Conservation (phyloP, 2,113 vertebrate genomes). For the Cololabis saira region DNA sequence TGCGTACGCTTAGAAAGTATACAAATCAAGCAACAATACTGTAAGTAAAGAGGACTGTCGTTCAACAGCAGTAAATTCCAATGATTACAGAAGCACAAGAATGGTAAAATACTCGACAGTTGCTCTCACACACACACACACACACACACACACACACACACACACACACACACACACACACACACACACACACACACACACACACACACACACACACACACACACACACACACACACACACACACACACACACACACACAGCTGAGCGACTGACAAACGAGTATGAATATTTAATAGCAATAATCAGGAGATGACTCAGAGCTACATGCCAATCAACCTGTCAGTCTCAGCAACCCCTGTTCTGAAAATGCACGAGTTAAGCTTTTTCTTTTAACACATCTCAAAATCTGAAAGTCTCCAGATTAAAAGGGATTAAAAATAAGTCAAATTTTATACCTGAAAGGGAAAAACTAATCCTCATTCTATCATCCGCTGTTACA, state of each 20-base stretch:
- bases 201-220: not conserved
- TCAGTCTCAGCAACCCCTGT: not conserved
- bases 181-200: not conserved
- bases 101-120: too few species aligned
- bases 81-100: not conserved
- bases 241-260: not conserved
- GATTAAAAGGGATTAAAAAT: too few species aligned
- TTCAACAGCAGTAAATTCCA: too few species aligned
- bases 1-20: not conserved
- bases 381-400: too few species aligned
- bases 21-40: not conserved
- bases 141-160: not conserved
- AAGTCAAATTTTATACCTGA: too few species aligned
- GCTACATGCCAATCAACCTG: conserved; percentile 51
- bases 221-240: not conserved
- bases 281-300: conserved; percentile 48
- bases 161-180: not conserved
- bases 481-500: too few species aligned
- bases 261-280: conserved; percentile 29
- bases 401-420: too few species aligned
- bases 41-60: not conserved
- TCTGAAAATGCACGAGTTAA: conserved; percentile 35
- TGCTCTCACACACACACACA: not conserved
- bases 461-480: too few species aligned
- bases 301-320: conserved; percentile 13